phyloP scores from a whole-genome alignment of 2,797 vertebrate genomes.

The Eulemur coronatus region DNA sequence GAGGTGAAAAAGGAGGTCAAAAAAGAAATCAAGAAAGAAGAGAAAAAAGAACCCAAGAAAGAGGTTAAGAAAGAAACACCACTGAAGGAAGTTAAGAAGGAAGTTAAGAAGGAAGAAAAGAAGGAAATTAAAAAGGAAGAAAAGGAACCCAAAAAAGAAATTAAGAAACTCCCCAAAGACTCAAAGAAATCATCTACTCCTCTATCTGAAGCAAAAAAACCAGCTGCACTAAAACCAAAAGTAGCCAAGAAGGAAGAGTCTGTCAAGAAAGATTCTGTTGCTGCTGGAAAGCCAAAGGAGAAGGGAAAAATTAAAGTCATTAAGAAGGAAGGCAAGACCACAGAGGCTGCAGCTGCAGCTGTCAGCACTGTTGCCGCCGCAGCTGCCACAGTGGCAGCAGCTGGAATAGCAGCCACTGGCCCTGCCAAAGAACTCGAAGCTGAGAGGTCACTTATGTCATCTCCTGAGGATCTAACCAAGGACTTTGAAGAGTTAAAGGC shows the following conservation, averaged over 20 bases:
- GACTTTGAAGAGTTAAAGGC: conserved; percentile 95
- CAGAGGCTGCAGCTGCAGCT: conserved; percentile 74
- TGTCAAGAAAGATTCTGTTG: conserved; percentile 88
- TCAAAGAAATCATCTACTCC: conserved; percentile 88
- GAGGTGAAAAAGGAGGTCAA: conserved; percentile 86
- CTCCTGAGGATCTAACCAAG: conserved; percentile 97
- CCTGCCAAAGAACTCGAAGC: conserved; percentile 86
- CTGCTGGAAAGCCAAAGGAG: conserved; percentile 91
- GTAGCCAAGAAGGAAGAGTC: conserved; percentile 90
- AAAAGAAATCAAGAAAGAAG: conserved; percentile 92
- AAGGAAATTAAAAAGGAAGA: conserved; percentile 92
- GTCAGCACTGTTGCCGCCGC: conserved; percentile 52
- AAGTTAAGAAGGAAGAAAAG: conserved; percentile 93
- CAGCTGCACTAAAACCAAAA: conserved; percentile 90
- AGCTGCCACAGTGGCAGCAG: conserved; percentile 64
- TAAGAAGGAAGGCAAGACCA: conserved; percentile 89
- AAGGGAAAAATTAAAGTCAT: conserved; percentile 90
- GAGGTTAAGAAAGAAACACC: conserved; percentile 89
- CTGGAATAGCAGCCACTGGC: conserved; percentile 64
- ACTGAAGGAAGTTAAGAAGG: conserved; percentile 85
- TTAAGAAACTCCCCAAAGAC: conserved; percentile 91
- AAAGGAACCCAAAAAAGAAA: conserved; percentile 90
- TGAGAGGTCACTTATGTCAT: conserved; percentile 94
- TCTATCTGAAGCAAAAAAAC: conserved; percentile 88
- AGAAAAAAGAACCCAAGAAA: conserved; percentile 90